Percentiles rank a stretch among this genome's conserved stretches.
phyloP scores from a whole-genome alignment of 2,113 vertebrate species.

The Scomber scombrus region DNA sequence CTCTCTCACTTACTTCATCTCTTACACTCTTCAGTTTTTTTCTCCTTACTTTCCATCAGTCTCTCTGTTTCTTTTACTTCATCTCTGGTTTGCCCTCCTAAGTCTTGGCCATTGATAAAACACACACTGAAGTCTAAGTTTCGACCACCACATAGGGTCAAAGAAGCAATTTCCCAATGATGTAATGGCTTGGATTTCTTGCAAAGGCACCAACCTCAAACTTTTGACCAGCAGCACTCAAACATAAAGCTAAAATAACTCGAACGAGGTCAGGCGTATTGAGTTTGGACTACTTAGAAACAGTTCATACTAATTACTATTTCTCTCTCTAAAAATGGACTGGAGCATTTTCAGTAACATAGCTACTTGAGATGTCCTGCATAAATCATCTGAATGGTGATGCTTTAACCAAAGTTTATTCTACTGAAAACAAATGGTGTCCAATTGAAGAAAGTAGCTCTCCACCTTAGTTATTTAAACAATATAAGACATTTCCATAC shows the following conservation, averaged over 20 bases:
- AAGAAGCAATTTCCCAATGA: conserved; percentile 59
- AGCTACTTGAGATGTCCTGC: conserved; percentile 31
- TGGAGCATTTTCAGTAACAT: conserved; percentile 18
- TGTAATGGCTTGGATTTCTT: conserved; percentile 60
- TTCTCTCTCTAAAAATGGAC: conserved; percentile 22
- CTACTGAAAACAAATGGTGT: conserved; percentile 34
- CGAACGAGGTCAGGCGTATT: conserved; percentile 30
- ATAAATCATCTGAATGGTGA: conserved; percentile 33
- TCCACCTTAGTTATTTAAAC: conserved; percentile 4
- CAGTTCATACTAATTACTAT: conserved; percentile 39
- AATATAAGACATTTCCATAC: neutral
- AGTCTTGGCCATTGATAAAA: conserved; percentile 60
- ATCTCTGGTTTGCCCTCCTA: conserved; percentile 38
- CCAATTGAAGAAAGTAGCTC: conserved; percentile 17
- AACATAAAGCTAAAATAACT: conserved; percentile 46
- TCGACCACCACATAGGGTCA: conserved; percentile 30
- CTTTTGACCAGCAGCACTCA: conserved; percentile 55
- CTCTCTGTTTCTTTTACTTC: conserved; percentile 25
- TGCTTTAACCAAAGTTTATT: conserved; percentile 27
- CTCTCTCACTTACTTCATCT: conserved; percentile 37
- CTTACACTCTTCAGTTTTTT: neutral
- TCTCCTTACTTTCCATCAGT: conserved; percentile 13
- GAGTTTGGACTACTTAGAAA: conserved; percentile 47
- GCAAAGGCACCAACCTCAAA: conserved; percentile 46
- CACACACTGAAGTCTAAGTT: conserved; percentile 22